Conservation (phyloP, 2,888 invertebrate species). For the Tinea pellionella region DNA sequence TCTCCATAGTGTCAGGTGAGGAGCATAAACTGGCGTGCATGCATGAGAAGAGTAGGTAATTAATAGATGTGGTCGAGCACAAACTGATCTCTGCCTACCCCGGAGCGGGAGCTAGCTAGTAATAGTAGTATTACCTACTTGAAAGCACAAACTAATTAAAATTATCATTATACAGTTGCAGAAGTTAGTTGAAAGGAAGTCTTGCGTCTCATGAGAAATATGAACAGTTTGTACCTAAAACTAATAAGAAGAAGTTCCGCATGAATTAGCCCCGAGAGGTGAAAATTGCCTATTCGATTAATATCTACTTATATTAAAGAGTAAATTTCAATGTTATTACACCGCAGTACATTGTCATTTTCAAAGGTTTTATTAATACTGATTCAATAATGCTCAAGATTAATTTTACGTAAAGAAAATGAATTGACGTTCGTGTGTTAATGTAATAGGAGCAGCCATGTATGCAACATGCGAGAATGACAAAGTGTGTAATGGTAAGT, state of each 20-base stretch:
- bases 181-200: not conserved
- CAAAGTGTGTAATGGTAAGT: slow-evolving; percentile 35
- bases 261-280: not conserved
- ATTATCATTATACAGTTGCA: not conserved
- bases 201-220: not conserved
- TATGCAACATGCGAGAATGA: slow-evolving; percentile 21
- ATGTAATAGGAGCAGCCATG: not conserved
- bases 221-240: not conserved
- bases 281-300: not conserved
- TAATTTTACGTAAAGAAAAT: not conserved
- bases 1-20: too few species aligned
- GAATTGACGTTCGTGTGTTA: not conserved
- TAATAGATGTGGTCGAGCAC: too few species aligned
- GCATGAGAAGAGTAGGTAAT: too few species aligned
- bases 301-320: not conserved
- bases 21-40: too few species aligned
- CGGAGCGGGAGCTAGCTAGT: too few species aligned
- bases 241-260: not conserved
- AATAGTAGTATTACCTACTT: too few species aligned
- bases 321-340: not conserved
- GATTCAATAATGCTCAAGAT: too few species aligned
- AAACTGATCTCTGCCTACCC: too few species aligned
- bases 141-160: not conserved
- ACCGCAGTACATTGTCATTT: too few species aligned
- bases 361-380: too few species aligned